Evolutionary conservation across 2,797 vertebrate genomes (phyloP), one percentile per base, ranked within the genome.

Genomic region (Rhinophrynus dorsalis): DNA sequence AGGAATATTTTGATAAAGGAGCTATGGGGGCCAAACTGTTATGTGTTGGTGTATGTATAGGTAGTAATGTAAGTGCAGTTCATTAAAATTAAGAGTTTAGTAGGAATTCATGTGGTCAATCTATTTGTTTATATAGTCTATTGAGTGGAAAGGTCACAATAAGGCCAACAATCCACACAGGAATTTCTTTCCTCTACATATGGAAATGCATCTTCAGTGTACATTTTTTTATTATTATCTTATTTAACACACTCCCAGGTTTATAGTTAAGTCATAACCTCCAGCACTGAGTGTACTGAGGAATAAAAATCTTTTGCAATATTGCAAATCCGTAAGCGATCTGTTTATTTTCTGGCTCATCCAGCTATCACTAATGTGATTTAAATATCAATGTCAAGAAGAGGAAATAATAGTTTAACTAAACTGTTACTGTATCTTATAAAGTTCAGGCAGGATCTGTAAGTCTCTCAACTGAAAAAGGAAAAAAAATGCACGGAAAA

Each of bases 311-410:
- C 51, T 62, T 37, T 38, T 71, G 59, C 50, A 71, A 59, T 47
- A 64, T 64, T 71, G 59, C 62, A 71, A 70, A 70, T 70, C 67
- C 58, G 29, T 58, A 38, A 55, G 67, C 58, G 51, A 71, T 71
- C 68, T 71, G 68, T 71, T 71, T 71, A 71, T 71, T 71, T 71
- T 63, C 44, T 11, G 23, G 59, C 47, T 71, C 68, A 56, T 50
- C 42, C 68, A 57, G 51, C 68, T 71, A 64, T 63, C 50, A 71
- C 68, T 71, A 71, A 71, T 64, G 68, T 64, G 68, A 71, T 71
- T 71, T 71, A 71, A 71, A 71, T 71, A 63, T 71, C 68, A 71
- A 71, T 71, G 68, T 71, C 50, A 63, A 64, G 44, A 32, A 58
- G 33, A 58, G 38, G 57, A 63, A 64, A 64, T 64, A 70, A 35